phyloP scores from a whole-genome alignment of 2,888 invertebrate species.

The Drosophila sordidapex region DNA sequence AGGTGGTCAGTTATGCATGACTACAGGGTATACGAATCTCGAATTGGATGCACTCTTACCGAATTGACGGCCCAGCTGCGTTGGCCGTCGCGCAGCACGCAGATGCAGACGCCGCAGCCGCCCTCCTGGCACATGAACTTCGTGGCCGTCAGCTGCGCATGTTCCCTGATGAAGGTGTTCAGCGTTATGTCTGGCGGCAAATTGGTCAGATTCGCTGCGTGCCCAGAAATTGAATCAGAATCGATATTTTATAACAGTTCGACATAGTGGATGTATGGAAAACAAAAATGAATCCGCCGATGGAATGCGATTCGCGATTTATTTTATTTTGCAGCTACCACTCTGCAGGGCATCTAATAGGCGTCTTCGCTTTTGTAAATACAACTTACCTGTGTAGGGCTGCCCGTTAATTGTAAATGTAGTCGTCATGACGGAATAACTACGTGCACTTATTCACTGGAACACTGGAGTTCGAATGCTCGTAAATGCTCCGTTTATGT shows the following conservation, averaged over 20 bases:
- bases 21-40: background rate
- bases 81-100: constrained; percentile 85
- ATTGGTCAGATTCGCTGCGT: constrained; percentile 78
- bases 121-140: constrained; percentile 89
- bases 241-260: background rate
- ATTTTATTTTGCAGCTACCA: background rate
- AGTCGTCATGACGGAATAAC: constrained; percentile 58
- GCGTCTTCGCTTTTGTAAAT: background rate
- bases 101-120: constrained; percentile 88
- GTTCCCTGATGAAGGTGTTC: constrained; percentile 87
- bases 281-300: background rate
- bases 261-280: background rate
- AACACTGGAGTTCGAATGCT: background rate
- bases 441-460: constrained; percentile 6
- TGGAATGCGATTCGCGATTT: background rate
- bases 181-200: constrained; percentile 85
- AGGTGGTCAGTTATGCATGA: background rate
- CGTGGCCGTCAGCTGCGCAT: constrained; percentile 87
- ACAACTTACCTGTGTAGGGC: constrained; percentile 67
- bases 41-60: constrained; percentile 37
- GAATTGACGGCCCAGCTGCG: constrained; percentile 88
- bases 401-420: constrained; percentile 76
- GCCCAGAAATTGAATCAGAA: background rate
- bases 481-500: constrained; percentile 19
- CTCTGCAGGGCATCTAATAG: background rate